phyloP scores from a whole-genome alignment of 1,140 invertebrate genomes.

The Procambarus clarkii region DNA sequence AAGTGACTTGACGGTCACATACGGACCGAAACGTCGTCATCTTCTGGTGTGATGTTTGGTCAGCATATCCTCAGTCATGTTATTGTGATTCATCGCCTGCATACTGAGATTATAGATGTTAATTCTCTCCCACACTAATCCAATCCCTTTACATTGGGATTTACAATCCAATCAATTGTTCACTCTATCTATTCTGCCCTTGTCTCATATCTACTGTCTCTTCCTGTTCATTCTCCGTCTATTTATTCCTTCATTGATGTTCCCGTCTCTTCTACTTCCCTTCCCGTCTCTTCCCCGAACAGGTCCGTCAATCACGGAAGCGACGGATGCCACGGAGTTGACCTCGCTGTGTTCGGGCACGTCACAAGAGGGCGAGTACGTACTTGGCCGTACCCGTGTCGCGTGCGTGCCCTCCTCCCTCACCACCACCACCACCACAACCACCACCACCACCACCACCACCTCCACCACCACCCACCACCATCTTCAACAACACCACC shows the following conservation, averaged over 20 bases:
- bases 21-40: too few species aligned
- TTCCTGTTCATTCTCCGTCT: neutral
- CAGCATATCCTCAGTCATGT: too few species aligned
- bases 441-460: constrained; percentile 52
- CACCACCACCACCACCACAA: constrained; percentile 41
- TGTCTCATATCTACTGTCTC: neutral
- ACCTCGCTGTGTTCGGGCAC: constrained; percentile 78
- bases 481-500: constrained; percentile 18
- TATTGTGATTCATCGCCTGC: too few species aligned
- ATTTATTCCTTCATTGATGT: neutral
- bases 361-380: constrained; percentile 69
- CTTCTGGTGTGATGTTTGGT: too few species aligned
- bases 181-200: too few species aligned
- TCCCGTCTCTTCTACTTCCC: neutral
- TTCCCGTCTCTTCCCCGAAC: constrained; percentile 23
- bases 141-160: too few species aligned
- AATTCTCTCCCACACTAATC: too few species aligned
- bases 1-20: too few species aligned
- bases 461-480: constrained; percentile 25
- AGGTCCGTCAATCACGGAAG: constrained; percentile 79
- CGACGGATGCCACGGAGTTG: constrained; percentile 80
- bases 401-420: constrained; percentile 45
- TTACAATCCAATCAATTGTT: too few species aligned
- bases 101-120: too few species aligned
- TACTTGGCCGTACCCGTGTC: constrained; percentile 22